Conservation (phyloP, 2,888 invertebrate species). For the Cyaniris semiargus region DNA sequence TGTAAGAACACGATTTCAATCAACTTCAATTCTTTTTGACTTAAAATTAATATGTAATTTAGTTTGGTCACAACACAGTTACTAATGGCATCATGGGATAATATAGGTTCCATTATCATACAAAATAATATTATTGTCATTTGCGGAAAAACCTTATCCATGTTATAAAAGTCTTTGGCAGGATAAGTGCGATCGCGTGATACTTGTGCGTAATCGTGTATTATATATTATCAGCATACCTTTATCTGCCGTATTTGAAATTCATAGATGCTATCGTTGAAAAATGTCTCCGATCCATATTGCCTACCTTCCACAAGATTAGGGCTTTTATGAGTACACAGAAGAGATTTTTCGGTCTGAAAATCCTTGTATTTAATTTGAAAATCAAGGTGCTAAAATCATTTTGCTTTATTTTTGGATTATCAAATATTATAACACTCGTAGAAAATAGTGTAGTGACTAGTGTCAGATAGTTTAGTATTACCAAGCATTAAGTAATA, state of each 20-base stretch:
- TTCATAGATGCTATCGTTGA: conserved; percentile 69
- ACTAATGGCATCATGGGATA: background rate
- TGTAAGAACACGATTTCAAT: too few species aligned
- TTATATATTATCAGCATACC: conserved; percentile 68
- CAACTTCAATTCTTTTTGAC: too few species aligned
- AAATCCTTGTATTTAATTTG: background rate
- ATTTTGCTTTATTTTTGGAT: too few species aligned
- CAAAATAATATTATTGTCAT: background rate
- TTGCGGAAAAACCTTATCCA: background rate
- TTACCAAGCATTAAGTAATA: too few species aligned
- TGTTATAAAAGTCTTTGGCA: background rate
- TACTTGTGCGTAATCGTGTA: conserved; percentile 72
- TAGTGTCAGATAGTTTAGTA: too few species aligned
- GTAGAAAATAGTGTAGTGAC: too few species aligned
- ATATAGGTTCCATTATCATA: background rate
- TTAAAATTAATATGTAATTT: too few species aligned
- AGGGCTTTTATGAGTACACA: background rate
- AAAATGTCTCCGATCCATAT: conserved; percentile 69
- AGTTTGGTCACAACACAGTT: too few species aligned
- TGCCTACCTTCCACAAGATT: conserved; percentile 46
- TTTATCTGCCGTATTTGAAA: conserved; percentile 76
- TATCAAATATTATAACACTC: too few species aligned
- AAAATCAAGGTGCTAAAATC: background rate
- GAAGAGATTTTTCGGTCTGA: background rate
- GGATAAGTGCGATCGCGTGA: conserved; percentile 63